A percentile compares a stretch with the other conserved stretches of the same genome.
Conservation (phyloP, 2,797 vertebrate genomes). For the Pitangus sulphuratus region DNA sequence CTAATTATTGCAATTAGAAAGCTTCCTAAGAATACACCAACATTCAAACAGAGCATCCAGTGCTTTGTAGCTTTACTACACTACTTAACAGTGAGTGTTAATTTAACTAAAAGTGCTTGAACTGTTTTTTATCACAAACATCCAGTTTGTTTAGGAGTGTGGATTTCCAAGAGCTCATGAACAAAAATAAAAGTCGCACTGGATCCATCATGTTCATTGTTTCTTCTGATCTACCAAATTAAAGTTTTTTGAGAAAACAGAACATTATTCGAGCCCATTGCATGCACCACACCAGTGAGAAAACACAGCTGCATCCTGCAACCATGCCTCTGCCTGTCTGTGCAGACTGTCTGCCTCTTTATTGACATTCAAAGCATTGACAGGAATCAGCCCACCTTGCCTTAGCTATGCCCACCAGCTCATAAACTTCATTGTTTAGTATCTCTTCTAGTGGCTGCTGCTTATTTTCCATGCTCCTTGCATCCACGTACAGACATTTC, state of each 20-base stretch:
- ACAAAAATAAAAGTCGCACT: neutral
- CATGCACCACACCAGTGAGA: neutral
- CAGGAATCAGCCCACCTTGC: neutral
- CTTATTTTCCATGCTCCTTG: conserved; percentile 36
- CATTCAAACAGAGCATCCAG: neutral
- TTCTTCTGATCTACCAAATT: neutral
- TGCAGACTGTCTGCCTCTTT: neutral
- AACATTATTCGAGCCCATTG: neutral
- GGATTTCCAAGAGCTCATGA: neutral
- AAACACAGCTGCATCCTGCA: neutral
- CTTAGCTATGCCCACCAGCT: neutral
- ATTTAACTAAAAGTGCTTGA: neutral
- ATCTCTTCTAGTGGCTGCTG: neutral
- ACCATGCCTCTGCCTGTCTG: neutral
- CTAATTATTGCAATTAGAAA: conserved; percentile 1
- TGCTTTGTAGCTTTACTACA: neutral
- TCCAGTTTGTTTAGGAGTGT: neutral
- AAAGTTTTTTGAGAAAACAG: neutral
- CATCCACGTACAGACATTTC: neutral
- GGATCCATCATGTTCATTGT: neutral
- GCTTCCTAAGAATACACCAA: neutral
- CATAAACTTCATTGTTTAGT: neutral
- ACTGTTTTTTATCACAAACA: neutral
- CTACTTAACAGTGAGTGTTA: neutral
- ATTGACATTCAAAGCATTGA: neutral